phyloP scores from a whole-genome alignment of 1,140 invertebrate species.

The Battus philenor region DNA sequence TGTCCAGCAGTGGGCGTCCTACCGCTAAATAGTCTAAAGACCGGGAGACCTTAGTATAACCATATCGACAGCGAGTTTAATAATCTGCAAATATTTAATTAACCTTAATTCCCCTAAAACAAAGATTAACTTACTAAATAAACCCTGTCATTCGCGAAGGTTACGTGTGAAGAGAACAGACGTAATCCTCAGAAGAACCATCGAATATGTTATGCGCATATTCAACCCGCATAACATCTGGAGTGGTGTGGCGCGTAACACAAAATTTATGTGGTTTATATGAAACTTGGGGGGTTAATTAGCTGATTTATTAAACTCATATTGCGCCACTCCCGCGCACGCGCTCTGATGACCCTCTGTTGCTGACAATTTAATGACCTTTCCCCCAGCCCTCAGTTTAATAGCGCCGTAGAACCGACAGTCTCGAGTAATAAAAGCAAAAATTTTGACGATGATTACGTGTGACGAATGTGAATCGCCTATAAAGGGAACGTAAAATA shows the following conservation, averaged over 20 bases:
- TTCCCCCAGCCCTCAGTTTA: slow-evolving; percentile 14
- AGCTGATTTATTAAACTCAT: slow-evolving; percentile 61
- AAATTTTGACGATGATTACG: slow-evolving; percentile 19
- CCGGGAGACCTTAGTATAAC: no score
- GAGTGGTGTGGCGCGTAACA: slow-evolving; percentile 42
- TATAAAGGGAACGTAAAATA: slow-evolving; percentile 3
- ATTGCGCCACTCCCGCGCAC: slow-evolving; percentile 38
- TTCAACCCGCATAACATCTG: slow-evolving; percentile 52
- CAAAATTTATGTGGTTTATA: slow-evolving; percentile 71
- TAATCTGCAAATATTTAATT: no score
- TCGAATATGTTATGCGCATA: slow-evolving; percentile 51
- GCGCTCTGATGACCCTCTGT: slow-evolving; percentile 37
- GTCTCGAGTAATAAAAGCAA: slow-evolving; percentile 26
- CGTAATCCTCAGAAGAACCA: slow-evolving; percentile 24
- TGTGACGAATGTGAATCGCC: slow-evolving; percentile 22
- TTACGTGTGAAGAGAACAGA: no score
- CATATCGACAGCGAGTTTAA: no score
- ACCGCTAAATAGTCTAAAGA: no score
- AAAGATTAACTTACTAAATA: no score
- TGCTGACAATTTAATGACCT: slow-evolving; percentile 55
- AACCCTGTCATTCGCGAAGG: no score
- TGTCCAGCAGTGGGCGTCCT: no score
- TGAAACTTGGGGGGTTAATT: slow-evolving; percentile 58
- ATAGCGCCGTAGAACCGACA: not conserved
- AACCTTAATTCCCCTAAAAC: no score